phyloP scores from a whole-genome alignment of 2,888 invertebrate genomes.

The Habrosyne pyritoides region DNA sequence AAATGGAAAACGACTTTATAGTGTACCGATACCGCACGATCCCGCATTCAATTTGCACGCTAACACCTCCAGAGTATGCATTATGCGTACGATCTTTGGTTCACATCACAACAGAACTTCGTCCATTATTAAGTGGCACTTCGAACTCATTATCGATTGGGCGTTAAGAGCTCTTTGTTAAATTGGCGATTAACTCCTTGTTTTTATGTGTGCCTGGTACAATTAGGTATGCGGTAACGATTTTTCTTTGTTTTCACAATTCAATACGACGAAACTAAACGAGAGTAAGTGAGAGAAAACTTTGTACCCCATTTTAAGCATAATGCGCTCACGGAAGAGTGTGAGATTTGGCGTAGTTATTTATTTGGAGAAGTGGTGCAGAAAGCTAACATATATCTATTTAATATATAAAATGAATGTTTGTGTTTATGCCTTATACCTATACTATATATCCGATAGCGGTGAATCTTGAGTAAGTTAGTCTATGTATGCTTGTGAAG shows the following conservation, averaged over 20 bases:
- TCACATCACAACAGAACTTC: background rate
- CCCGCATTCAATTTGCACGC: conserved; percentile 28
- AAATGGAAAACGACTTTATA: conserved; percentile 6
- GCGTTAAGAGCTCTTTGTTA: background rate
- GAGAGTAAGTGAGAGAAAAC: no score
- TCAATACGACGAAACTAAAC: no score
- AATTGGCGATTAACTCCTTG: background rate
- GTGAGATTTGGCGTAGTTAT: no score
- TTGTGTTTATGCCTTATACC: no score
- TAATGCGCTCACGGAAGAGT: no score
- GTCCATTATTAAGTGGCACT: background rate
- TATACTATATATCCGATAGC: no score
- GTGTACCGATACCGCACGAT: conserved; percentile 13
- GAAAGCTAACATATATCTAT: no score
- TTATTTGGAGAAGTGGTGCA: no score
- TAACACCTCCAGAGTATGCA: conserved; percentile 5
- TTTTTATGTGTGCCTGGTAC: conserved; percentile 7
- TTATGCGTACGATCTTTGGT: background rate
- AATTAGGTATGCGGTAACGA: background rate
- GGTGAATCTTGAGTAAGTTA: no score
- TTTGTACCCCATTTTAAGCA: no score
- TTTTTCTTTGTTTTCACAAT: background rate
- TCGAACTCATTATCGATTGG: background rate
- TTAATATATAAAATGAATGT: no score
- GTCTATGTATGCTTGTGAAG: no score